A percentile compares a stretch with the other conserved stretches of the same genome.
Evolutionary conservation across 1,140 invertebrate genomes (phyloP).

Genomic region (Drosophila lowei): DNA sequence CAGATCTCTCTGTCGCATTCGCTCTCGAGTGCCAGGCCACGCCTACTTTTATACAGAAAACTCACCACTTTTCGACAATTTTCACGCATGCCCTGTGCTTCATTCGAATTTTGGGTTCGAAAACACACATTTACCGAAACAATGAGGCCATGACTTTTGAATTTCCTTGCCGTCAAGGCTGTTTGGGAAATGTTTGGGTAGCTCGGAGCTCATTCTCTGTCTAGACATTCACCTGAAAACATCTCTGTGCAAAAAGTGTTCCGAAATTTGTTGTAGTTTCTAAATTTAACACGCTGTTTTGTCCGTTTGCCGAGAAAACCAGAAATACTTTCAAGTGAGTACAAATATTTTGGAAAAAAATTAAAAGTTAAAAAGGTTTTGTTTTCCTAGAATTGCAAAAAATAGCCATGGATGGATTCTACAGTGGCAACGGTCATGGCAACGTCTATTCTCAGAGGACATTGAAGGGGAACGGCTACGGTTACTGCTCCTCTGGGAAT

Average conservation of each 20-base stretch:
- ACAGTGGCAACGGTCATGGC: slow-evolving; percentile 3
- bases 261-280: slow-evolving; percentile 7
- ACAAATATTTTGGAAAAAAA: too few relatives aligned
- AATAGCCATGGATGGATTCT: slow-evolving; percentile 41
- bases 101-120: slow-evolving; percentile 34
- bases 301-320: background rate
- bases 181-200: background rate
- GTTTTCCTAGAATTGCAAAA: too few relatives aligned
- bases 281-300: slow-evolving; percentile 30
- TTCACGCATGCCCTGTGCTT: slow-evolving; percentile 33
- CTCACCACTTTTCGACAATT: slow-evolving; percentile 59
- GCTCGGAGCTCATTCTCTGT: slow-evolving; percentile 50
- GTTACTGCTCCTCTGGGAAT: background rate
- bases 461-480: background rate
- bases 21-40: slow-evolving; percentile 40
- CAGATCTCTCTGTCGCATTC: slow-evolving; percentile 2
- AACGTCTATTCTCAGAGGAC: slow-evolving; percentile 6
- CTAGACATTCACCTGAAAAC: background rate
- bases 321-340: slow-evolving; percentile 1
- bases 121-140: slow-evolving; percentile 19
- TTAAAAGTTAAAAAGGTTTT: too few relatives aligned
- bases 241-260: slow-evolving; percentile 14
- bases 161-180: background rate
- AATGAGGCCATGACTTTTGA: slow-evolving; percentile 35
- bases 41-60: slow-evolving; percentile 49